phyloP scores from a whole-genome alignment of 2,888 invertebrate genomes.

The Xestobium rufovillosum region DNA sequence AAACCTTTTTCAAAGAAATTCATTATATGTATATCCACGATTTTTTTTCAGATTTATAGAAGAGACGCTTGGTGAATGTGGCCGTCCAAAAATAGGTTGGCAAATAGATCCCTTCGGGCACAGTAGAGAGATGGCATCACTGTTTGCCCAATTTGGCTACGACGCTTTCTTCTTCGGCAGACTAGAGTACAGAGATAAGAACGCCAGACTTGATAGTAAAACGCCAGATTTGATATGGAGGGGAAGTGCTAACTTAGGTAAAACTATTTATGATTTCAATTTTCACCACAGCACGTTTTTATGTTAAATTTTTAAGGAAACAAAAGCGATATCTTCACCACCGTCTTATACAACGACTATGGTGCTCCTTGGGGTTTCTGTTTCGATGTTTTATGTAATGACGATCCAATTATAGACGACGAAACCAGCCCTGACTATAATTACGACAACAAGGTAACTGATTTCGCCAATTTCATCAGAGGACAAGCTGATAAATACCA shows the following conservation, averaged over 20 bases:
- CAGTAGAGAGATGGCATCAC: slow-evolving; percentile 67
- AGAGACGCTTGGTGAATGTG: slow-evolving; percentile 64
- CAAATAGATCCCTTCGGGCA: slow-evolving; percentile 83
- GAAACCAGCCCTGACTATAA: slow-evolving; percentile 74
- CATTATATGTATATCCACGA: no score
- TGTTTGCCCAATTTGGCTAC: slow-evolving; percentile 72
- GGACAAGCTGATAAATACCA: slow-evolving; percentile 52
- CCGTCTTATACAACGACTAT: slow-evolving; percentile 74
- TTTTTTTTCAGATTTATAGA: slow-evolving; percentile 51
- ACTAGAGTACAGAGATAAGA: slow-evolving; percentile 74
- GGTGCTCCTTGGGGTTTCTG: slow-evolving; percentile 86
- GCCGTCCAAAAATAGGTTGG: slow-evolving; percentile 67
- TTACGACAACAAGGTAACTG: no score
- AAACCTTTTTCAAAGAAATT: no score
- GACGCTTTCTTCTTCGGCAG: slow-evolving; percentile 78
- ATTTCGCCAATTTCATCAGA: slow-evolving; percentile 50
- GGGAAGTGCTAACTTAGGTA: slow-evolving; percentile 60
- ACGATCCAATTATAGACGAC: slow-evolving; percentile 84
- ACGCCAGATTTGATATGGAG: slow-evolving; percentile 76
- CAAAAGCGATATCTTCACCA: slow-evolving; percentile 44
- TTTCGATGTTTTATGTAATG: slow-evolving; percentile 79
- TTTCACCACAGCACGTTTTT: no score
- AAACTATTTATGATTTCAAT: no score
- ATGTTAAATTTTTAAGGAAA: slow-evolving; percentile 45
- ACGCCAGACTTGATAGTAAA: slow-evolving; percentile 46